Conservation (phyloP, 1,140 invertebrate species). For the Xylocopa sonorina region DNA sequence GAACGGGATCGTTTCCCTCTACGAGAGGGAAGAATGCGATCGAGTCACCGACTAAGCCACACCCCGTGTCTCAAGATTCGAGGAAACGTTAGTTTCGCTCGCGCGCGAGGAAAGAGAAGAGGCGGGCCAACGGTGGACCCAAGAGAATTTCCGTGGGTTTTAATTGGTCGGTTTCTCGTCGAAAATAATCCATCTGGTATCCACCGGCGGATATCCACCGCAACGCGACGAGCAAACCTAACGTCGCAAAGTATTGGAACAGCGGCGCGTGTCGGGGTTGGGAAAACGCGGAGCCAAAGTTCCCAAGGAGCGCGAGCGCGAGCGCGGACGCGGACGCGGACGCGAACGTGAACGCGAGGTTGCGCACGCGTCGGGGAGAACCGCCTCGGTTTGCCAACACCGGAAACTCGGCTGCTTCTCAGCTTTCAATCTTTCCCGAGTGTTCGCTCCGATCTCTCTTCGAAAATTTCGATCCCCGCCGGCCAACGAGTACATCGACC, state of each 20-base stretch:
- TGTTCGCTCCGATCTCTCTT: too few species aligned
- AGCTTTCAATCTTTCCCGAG: too few species aligned
- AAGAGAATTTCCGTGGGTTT: constrained; percentile 65
- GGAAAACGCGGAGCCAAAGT: constrained; percentile 37
- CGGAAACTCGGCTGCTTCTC: too few species aligned
- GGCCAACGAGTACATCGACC: too few species aligned
- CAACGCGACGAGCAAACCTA: constrained; percentile 64
- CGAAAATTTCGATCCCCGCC: too few species aligned
- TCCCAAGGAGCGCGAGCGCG: constrained; percentile 1
- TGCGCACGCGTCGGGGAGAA: too few species aligned
- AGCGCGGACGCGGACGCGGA: constrained; percentile 13
- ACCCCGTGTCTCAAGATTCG: constrained; percentile 67
- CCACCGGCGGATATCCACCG: constrained; percentile 73
- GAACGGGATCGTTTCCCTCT: too few species aligned
- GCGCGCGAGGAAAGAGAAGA: constrained; percentile 65
- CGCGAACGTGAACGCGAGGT: constrained; percentile 16
- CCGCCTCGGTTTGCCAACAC: too few species aligned
- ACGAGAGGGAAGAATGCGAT: neutral
- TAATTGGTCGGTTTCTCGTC: constrained; percentile 74
- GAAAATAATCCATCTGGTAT: constrained; percentile 79
- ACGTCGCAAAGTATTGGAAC: constrained; percentile 61
- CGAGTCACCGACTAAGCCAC: constrained; percentile 73
- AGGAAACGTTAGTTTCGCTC: constrained; percentile 60
- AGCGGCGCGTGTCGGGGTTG: constrained; percentile 31
- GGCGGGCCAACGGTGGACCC: constrained; percentile 69